Evolutionary conservation across 2,888 invertebrate species (phyloP).

Genomic region (Cryptophagus acutangulus): DNA sequence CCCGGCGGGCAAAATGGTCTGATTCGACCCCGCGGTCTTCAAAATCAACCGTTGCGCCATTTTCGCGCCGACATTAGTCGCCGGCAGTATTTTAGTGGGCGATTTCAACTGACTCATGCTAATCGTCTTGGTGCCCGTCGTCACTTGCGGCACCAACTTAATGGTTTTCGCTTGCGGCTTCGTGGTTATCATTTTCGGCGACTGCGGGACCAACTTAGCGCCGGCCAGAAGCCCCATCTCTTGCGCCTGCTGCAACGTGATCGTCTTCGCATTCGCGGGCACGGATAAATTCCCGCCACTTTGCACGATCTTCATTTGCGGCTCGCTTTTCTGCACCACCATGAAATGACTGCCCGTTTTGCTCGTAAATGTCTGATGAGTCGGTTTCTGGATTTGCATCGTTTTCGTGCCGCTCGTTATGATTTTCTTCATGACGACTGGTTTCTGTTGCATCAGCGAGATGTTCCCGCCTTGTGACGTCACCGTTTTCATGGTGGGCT

Average conservation of each 20-base stretch:
- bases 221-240: conserved; percentile 56
- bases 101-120: conserved; percentile 53
- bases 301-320: conserved; percentile 31
- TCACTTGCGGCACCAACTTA: conserved; percentile 40
- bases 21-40: conserved; percentile 42
- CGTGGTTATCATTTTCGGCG: conserved; percentile 43
- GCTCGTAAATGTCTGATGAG: conserved; percentile 23
- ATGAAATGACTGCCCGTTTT: conserved; percentile 37
- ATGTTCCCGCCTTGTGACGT: conserved; percentile 27
- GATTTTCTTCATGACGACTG: conserved; percentile 45
- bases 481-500: conserved; percentile 38
- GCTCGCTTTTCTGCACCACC: conserved; percentile 38
- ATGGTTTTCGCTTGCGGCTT: conserved; percentile 38
- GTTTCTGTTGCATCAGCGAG: conserved; percentile 37
- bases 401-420: conserved; percentile 31
- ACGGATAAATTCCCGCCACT: conserved; percentile 26
- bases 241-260: conserved; percentile 61
- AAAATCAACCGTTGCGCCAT: conserved; percentile 54
- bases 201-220: conserved; percentile 48
- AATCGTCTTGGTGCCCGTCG: conserved; percentile 43
- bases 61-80: conserved; percentile 41
- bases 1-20: conserved; percentile 46
- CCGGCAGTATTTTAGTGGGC: conserved; percentile 66
- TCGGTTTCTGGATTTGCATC: conserved; percentile 27
- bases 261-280: conserved; percentile 54